phyloP scores from a whole-genome alignment of 2,113 vertebrate species.

The Syngnathus scovelli region DNA sequence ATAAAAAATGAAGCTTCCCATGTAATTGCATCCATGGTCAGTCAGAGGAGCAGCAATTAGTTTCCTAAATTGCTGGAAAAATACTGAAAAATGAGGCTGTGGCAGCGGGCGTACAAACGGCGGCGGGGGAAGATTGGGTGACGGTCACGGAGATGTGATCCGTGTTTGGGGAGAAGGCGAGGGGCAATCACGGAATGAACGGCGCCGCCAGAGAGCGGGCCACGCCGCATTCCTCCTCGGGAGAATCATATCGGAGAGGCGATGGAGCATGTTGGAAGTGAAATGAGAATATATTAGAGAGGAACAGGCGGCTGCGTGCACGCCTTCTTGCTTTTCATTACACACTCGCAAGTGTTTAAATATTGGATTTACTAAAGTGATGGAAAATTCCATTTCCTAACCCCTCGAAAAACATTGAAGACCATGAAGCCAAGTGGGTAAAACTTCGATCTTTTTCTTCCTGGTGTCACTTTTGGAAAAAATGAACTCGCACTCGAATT shows the following conservation, averaged over 20 bases:
- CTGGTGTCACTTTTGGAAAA: neutral
- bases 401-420: slow-evolving; percentile 63
- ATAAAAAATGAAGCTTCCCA: slow-evolving; percentile 46
- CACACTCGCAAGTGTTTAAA: slow-evolving; percentile 19
- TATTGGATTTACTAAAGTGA: slow-evolving; percentile 20
- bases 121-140: slow-evolving; percentile 34
- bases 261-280: slow-evolving; percentile 45
- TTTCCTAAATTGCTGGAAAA: slow-evolving; percentile 57
- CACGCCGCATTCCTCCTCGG: slow-evolving; percentile 21
- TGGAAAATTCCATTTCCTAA: slow-evolving; percentile 18
- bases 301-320: slow-evolving; percentile 11
- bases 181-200: slow-evolving; percentile 53
- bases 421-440: slow-evolving; percentile 60
- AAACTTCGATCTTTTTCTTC: neutral
- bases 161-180: slow-evolving; percentile 42
- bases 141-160: slow-evolving; percentile 51
- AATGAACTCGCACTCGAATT: neutral
- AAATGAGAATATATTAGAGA: slow-evolving; percentile 56
- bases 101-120: neutral
- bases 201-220: slow-evolving; percentile 37
- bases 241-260: slow-evolving; percentile 41
- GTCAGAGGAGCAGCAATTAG: slow-evolving; percentile 53
- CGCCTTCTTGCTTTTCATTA: slow-evolving; percentile 15
- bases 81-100: slow-evolving; percentile 45
- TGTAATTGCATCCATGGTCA: slow-evolving; percentile 42